Evolutionary conservation across 2,888 invertebrate genomes (phyloP), one percentile per base, ranked within the genome.

Genomic region (Agrochola macilenta): DNA sequence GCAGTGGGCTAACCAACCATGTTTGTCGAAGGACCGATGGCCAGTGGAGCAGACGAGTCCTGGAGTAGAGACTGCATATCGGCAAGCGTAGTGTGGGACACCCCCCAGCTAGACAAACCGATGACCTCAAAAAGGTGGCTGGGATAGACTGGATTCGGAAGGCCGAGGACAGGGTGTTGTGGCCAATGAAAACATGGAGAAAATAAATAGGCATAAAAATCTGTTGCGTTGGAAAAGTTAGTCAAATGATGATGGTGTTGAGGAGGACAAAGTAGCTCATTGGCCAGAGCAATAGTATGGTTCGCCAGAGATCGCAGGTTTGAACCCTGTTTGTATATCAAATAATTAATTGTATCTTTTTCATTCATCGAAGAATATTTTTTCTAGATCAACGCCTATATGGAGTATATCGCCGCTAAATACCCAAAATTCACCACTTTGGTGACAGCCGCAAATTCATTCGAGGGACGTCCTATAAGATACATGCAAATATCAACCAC

Each of bases 401-500:
- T 97, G 26, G 90, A 92, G 1, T 91, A 94, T 11, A 89, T 97
- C 11, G 96, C 96, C 0, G 81, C 77, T 1, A 90, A 91, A 20
- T 96, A 97, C 88, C 96, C 97, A 0, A 85, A 96, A 5, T 84
- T 94, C 0, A 97, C 96, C 0, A 96, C 94, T 0, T 89, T 97
- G 7, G 94, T 97, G 39, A 92, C 91, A 11, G 95, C 97, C 39
- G 97, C 97, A 0, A 92, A 90, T 35, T 97, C 97, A 17, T 97
- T 95, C 82, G 97, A 97, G 93, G 97, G 97, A 0, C 96, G 97
- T 7, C 93, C 96, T 2, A 94, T 98, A 74, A 95, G 95, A 69
- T 97, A 97, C 78, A 90, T 97, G 65, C 97, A 97, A 89, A 96
- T 98, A 65, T 97, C 98, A 12, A 96, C 94, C 69, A 95, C 97